Evolutionary conservation across 2,797 vertebrate species (phyloP).

Genomic region (Adelosebastes latens): DNA sequence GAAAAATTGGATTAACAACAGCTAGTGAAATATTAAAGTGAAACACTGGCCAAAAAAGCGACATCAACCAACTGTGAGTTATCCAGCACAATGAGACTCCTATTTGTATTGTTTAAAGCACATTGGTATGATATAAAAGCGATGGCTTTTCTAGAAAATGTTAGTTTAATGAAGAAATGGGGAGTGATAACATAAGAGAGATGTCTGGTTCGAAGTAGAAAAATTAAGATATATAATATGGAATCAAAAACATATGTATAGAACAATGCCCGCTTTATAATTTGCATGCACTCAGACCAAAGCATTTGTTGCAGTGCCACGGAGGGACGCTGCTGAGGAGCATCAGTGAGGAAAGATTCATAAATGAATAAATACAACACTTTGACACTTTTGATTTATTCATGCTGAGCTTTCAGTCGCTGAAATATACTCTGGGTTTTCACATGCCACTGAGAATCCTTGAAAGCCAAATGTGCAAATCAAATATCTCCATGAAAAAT

Average conservation of each 20-base stretch:
- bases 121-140: background rate
- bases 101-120: background rate
- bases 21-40: constrained; percentile 32
- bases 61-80: constrained; percentile 14
- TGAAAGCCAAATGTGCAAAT: constrained; percentile 75
- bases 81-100: constrained; percentile 8
- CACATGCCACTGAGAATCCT: constrained; percentile 64
- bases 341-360: constrained; percentile 59
- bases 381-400: constrained; percentile 82
- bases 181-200: background rate
- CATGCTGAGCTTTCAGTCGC: constrained; percentile 73
- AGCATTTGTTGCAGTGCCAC: constrained; percentile 33
- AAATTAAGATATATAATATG: background rate
- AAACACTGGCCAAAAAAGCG: constrained; percentile 30
- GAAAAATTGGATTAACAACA: constrained; percentile 37
- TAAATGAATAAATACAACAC: constrained; percentile 80
- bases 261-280: constrained; percentile 22
- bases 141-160: background rate
- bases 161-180: background rate
- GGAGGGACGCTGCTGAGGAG: constrained; percentile 23
- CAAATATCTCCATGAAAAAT: constrained; percentile 75
- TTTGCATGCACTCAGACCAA: constrained; percentile 32
- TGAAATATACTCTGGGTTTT: constrained; percentile 66
- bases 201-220: background rate
- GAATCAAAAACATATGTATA: background rate